Conservation (phyloP, 2,888 invertebrate genomes). For the Lepidochrysops patricia region DNA sequence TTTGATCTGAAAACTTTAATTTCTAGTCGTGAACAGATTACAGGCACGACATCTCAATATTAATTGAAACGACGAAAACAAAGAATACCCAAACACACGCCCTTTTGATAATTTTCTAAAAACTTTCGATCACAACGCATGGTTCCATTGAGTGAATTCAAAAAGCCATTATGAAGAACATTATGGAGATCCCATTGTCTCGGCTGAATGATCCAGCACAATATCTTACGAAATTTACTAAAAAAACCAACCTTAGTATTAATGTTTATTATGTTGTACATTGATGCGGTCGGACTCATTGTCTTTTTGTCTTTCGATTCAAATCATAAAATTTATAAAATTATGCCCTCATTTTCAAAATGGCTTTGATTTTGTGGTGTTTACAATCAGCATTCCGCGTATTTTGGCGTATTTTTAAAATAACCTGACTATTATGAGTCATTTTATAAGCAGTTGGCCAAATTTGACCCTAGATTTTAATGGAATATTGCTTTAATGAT, state of each 20-base stretch:
- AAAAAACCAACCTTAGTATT: slow-evolving; percentile 58
- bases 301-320: slow-evolving; percentile 39
- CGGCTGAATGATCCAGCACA: slow-evolving; percentile 64
- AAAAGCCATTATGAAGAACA: slow-evolving; percentile 66
- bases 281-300: slow-evolving; percentile 51
- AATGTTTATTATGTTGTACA: slow-evolving; percentile 56
- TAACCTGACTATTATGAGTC: neutral
- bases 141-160: slow-evolving; percentile 65
- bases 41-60: neutral
- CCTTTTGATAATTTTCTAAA: slow-evolving; percentile 37
- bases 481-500: too few species aligned
- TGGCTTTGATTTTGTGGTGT: neutral
- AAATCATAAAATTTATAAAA: slow-evolving; percentile 5
- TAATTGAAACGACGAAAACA: neutral
- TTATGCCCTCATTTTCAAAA: neutral
- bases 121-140: slow-evolving; percentile 58
- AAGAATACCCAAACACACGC: slow-evolving; percentile 4
- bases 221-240: slow-evolving; percentile 72
- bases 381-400: neutral
- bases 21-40: neutral
- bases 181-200: slow-evolving; percentile 67
- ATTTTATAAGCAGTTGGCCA: too few species aligned
- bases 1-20: neutral
- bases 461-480: too few species aligned
- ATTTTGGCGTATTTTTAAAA: neutral